A percentile compares a stretch with the other conserved stretches of the same genome.
These are phyloP conservation scores for Cheilosia soror DNA, from an alignment of 2,888 invertebrate species.

Conservation along the genomic window DNA sequence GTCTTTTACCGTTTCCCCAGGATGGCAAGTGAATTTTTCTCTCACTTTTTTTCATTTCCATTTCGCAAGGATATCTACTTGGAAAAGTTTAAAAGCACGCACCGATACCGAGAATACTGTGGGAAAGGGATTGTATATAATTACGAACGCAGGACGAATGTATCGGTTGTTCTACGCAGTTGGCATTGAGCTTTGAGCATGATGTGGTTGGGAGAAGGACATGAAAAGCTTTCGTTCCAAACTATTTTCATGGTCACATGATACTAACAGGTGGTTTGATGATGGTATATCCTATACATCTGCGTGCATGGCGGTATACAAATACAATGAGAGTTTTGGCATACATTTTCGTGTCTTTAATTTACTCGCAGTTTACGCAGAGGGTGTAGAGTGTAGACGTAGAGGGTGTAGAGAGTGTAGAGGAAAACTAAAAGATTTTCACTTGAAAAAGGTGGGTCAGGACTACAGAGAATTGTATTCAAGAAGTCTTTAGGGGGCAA, in stretches of 20 bases:
- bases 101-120: background rate
- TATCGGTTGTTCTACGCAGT: slow-evolving; percentile 35
- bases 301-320: slow-evolving; percentile 31
- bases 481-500: too few species aligned
- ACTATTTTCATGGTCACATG: slow-evolving; percentile 72
- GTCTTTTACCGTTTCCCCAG: slow-evolving; percentile 19
- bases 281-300: slow-evolving; percentile 43
- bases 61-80: slow-evolving; percentile 46
- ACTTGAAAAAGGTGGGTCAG: background rate
- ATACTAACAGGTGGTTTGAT: slow-evolving; percentile 74
- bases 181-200: slow-evolving; percentile 58
- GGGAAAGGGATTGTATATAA: background rate
- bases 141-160: background rate
- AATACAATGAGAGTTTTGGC: slow-evolving; percentile 24
- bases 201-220: background rate
- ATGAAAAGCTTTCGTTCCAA: slow-evolving; percentile 21
- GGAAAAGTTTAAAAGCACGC: slow-evolving; percentile 22
- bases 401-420: slow-evolving; percentile 29
- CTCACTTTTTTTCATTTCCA: background rate
- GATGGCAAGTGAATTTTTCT: background rate
- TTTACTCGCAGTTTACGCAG: slow-evolving; percentile 18
- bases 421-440: slow-evolving; percentile 49
- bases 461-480: too few species aligned
- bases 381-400: slow-evolving; percentile 10
- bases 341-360: slow-evolving; percentile 17